Conservation (phyloP, 1,140 invertebrate species). For the Drosophila kikkawai region DNA sequence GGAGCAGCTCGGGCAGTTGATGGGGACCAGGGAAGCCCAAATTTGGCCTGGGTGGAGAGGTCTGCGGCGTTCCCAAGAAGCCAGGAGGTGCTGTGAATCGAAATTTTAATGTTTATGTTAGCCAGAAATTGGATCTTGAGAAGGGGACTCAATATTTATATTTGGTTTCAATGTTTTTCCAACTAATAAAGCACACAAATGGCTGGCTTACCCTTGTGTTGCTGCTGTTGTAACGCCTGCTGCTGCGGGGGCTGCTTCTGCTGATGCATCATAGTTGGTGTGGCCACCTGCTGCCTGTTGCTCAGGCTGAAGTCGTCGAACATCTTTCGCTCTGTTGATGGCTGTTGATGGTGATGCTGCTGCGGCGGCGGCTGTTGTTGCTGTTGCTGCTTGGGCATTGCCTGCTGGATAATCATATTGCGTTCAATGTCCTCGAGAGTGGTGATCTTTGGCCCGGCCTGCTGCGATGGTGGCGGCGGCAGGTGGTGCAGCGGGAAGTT, state of each 20-base stretch:
- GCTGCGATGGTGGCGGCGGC: conserved; percentile 21
- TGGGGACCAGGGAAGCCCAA: conserved; percentile 64
- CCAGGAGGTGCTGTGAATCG: conserved; percentile 63
- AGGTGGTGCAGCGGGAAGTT: conserved; percentile 61
- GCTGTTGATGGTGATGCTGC: conserved; percentile 15
- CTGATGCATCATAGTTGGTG: conserved; percentile 60
- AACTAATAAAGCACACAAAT: neutral
- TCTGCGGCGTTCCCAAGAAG: conserved; percentile 63
- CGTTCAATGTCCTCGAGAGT: conserved; percentile 84
- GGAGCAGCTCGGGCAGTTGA: conserved; percentile 68
- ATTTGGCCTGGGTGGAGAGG: conserved; percentile 69
- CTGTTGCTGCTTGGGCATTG: conserved; percentile 54
- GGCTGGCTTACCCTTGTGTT: conserved; percentile 60
- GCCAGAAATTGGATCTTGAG: neutral
- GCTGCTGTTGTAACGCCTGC: conserved; percentile 34
- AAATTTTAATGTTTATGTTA: neutral
- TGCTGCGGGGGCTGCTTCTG: conserved; percentile 37
- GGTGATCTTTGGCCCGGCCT: conserved; percentile 65
- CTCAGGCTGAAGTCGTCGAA: conserved; percentile 61
- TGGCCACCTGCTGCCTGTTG: conserved; percentile 61
- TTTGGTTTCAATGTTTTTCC: neutral
- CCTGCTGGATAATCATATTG: conserved; percentile 82
- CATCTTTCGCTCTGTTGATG: conserved; percentile 34
- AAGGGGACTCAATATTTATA: neutral
- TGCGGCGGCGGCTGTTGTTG: conserved; percentile 37